Evolutionary conservation across 2,113 vertebrate species (phyloP).

Genomic region (Gymnogyps californianus): DNA sequence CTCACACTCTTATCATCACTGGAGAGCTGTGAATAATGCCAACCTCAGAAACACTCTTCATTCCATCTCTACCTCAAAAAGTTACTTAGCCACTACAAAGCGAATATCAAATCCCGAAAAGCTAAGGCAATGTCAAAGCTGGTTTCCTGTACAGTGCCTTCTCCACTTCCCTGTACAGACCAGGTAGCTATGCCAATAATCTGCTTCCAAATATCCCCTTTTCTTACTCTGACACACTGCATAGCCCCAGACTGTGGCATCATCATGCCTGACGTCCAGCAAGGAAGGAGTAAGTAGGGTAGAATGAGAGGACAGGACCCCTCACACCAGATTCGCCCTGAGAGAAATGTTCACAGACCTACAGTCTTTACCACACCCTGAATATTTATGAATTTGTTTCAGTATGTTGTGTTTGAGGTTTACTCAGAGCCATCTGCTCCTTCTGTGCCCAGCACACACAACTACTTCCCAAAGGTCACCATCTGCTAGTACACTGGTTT

Average conservation of each 20-base stretch:
- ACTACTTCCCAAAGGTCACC: conserved; percentile 53
- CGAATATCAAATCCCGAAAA: neutral
- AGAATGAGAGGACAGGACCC: neutral
- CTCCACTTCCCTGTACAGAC: neutral
- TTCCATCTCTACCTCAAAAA: neutral
- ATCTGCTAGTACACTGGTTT: conserved; percentile 39
- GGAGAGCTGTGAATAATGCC: neutral
- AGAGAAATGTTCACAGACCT: neutral
- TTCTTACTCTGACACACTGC: neutral
- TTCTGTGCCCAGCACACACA: conserved; percentile 8
- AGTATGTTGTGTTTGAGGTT: neutral
- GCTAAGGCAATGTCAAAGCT: neutral
- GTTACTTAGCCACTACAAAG: neutral
- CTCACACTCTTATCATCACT: neutral
- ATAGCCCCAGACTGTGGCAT: neutral
- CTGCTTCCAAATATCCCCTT: neutral
- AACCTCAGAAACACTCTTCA: neutral
- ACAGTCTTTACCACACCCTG: neutral
- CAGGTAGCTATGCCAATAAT: neutral
- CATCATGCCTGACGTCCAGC: neutral
- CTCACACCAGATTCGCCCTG: neutral
- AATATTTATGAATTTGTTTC: conserved; percentile 29
- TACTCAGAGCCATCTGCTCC: conserved; percentile 46
- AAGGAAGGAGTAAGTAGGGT: neutral
- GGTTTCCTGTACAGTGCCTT: neutral